Percentiles rank a stretch among this genome's conserved stretches.
These are phyloP conservation scores for Stenichneumon culpator DNA, from an alignment of 2,888 invertebrate genomes.

Conservation along the genomic window DNA sequence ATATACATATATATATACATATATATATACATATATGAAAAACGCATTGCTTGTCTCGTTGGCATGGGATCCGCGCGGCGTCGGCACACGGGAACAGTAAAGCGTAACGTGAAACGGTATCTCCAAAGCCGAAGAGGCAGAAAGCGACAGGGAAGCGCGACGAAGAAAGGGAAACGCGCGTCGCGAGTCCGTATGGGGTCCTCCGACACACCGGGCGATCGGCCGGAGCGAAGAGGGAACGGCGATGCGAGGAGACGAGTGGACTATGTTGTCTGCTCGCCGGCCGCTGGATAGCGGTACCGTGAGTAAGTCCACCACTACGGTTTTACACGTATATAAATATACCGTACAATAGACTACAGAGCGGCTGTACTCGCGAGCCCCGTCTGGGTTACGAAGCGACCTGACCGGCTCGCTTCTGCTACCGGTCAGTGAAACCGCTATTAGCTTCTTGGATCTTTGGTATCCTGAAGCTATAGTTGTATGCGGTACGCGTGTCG, in stretches of 20 bases:
- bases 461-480: not conserved
- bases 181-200: slow-evolving; percentile 20
- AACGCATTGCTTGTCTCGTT: not conserved
- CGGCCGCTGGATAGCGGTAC: slow-evolving; percentile 79
- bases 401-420: slow-evolving; percentile 43
- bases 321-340: slow-evolving; percentile 22
- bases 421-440: slow-evolving; percentile 50
- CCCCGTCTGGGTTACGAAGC: slow-evolving; percentile 23
- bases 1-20: not conserved
- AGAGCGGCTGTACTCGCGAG: not conserved
- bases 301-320: slow-evolving; percentile 77
- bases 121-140: slow-evolving; percentile 25
- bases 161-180: slow-evolving; percentile 73
- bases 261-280: slow-evolving; percentile 63
- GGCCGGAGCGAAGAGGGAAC: slow-evolving; percentile 2
- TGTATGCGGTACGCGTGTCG: too few relatives aligned
- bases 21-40: slow-evolving; percentile 4
- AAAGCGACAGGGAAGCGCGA: slow-evolving; percentile 59
- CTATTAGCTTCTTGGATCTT: slow-evolving; percentile 51
- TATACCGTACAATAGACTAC: not conserved
- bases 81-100: not conserved
- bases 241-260: slow-evolving; percentile 42
- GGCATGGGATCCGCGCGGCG: slow-evolving; percentile 16
- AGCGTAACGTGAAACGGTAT: slow-evolving; percentile 26
- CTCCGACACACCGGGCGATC: slow-evolving; percentile 2